Percentiles rank a stretch among this genome's conserved stretches.
Conservation (phyloP, 2,888 invertebrate genomes). For the Nysson spinosus region DNA sequence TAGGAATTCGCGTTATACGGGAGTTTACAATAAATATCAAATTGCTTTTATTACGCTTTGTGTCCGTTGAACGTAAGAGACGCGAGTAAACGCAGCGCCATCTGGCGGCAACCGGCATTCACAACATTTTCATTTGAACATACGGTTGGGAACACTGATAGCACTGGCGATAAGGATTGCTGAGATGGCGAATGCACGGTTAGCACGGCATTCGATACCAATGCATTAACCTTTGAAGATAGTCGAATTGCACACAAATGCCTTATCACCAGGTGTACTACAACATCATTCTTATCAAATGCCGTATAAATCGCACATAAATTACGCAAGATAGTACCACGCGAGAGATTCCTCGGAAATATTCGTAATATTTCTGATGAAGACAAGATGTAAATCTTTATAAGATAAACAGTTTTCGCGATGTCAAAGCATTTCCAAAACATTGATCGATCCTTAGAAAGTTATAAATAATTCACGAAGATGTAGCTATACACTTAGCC, state of each 20-base stretch:
- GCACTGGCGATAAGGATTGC: slow-evolving; percentile 42
- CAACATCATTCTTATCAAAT: slow-evolving; percentile 41
- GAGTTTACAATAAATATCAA: no score
- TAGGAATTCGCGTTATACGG: no score
- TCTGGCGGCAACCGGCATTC: slow-evolving; percentile 34
- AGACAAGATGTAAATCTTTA: no score
- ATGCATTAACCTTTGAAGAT: slow-evolving; percentile 57
- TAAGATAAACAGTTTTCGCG: no score
- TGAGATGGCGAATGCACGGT: slow-evolving; percentile 21
- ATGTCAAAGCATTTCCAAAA: no score
- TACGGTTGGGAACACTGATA: slow-evolving; percentile 51
- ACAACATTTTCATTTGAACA: slow-evolving; percentile 58
- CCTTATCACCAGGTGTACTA: slow-evolving; percentile 55
- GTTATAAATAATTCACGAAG: no score
- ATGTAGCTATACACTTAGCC: no score
- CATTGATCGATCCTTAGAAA: no score
- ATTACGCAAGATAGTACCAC: not conserved
- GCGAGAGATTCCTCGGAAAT: not conserved
- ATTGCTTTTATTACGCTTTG: slow-evolving; percentile 35
- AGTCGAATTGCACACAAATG: slow-evolving; percentile 56
- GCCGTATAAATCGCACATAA: slow-evolving; percentile 26
- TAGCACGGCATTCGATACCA: slow-evolving; percentile 33
- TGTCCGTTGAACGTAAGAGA: slow-evolving; percentile 21
- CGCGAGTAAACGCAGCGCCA: slow-evolving; percentile 35
- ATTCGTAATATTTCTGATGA: slow-evolving; percentile 19